Conservation (phyloP, 2,888 invertebrate genomes). For the Habrosyne pyritoides region DNA sequence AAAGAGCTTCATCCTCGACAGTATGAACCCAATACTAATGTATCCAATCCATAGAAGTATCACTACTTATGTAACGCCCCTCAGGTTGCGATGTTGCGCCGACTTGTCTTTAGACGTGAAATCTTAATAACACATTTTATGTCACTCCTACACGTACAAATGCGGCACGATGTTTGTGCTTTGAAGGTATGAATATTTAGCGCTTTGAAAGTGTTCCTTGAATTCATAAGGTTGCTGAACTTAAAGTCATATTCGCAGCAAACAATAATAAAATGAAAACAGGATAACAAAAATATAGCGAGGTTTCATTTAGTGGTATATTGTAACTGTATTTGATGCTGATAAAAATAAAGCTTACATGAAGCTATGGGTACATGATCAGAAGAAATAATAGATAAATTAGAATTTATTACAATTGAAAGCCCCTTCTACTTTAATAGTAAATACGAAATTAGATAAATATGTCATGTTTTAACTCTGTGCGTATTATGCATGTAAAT, state of each 20-base stretch:
- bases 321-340: no score
- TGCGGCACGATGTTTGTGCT: constrained; percentile 31
- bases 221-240: constrained; percentile 28
- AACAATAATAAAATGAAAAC: neutral
- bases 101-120: constrained; percentile 55
- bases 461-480: no score
- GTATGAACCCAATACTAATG: neutral
- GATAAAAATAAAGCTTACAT: no score
- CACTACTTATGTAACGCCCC: constrained; percentile 33
- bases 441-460: no score
- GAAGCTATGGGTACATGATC: no score
- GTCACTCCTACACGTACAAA: constrained; percentile 49
- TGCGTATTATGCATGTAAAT: no score
- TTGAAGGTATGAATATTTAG: constrained; percentile 55
- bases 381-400: no score
- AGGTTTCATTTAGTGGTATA: no score
- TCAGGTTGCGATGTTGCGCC: constrained; percentile 31
- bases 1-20: no score
- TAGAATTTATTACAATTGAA: no score
- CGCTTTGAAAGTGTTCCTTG: constrained; percentile 29
- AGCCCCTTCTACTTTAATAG: no score
- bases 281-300: no score
- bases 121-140: constrained; percentile 61
- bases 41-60: constrained; percentile 24
- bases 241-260: constrained; percentile 20